Evolutionary conservation across 2,113 vertebrate species (phyloP), one percentile per base, ranked within the genome.

Genomic region (Lanius collurio): DNA sequence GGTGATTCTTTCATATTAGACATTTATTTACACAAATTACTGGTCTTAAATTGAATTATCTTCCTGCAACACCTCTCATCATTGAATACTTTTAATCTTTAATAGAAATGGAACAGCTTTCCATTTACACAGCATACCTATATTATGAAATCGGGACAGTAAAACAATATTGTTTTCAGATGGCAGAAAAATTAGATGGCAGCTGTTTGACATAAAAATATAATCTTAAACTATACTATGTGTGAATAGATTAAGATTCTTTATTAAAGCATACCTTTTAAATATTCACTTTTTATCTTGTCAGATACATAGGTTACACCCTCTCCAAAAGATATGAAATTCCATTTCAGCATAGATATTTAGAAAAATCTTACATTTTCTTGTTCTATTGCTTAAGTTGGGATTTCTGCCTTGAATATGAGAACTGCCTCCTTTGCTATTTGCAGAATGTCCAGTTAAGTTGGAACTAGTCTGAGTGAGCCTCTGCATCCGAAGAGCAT

Each of bases 21-120:
- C 81, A 96, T 96, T 92, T 97, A 96, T 97, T 97, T 97, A 96
- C 96, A 93, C 75, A 97, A 97, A 96, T 97, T 96, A 94, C 69
- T 46, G 86, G 28, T 77, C 63, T 86, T 95, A 97, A 97, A 97
- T 97, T 95, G 50, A 97, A 96, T 95, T 96, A 93, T 91, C 91
- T 88, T 92, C 75, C 77, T 91, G 47, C 87, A 94, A 88, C 37
- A 95, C 35, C 83, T 93, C 86, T 93, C 63, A 57, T 84, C 26
- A 79, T 71, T 84, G 57, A 96, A 69, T 77, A 95, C 27, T 94
- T 97, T 90, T 60, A 95, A 81, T 76, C 81, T 93, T 97, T 94
- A 97, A 95, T 91, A 95, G 90, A 93, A 96, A 86, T 82, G 87
- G 57, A 96, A 10, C 37, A 69, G 31, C 22, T 84, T 95, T 89